Percentiles rank a stretch among this genome's conserved stretches.
Evolutionary conservation across 2,888 invertebrate genomes (phyloP).

Genomic region (Callinectes sapidus): DNA sequence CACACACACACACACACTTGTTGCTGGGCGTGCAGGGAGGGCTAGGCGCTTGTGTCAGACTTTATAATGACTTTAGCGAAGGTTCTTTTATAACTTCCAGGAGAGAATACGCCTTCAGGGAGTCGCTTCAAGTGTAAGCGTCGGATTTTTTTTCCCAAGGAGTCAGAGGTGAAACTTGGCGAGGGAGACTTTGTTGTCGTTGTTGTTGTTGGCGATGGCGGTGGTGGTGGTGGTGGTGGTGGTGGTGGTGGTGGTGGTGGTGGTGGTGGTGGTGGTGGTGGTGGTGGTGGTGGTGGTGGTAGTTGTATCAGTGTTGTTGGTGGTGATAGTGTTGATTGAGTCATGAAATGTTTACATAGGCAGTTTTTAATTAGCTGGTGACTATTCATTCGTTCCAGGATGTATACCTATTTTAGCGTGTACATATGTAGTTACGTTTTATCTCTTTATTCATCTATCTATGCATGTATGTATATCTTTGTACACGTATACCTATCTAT

Average conservation of each 20-base stretch:
- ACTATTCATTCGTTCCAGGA: too few relatives aligned
- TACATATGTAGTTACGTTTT: too few relatives aligned
- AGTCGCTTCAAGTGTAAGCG: neutral
- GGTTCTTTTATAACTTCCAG: conserved; percentile 30
- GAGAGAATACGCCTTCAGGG: neutral
- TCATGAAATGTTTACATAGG: too few relatives aligned
- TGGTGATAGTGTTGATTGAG: too few relatives aligned
- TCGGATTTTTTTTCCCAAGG: neutral
- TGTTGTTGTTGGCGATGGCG: neutral
- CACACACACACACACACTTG: conserved; percentile 12
- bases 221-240: neutral
- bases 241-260: neutral
- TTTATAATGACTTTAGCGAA: conserved; percentile 27
- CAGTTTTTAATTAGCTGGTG: too few relatives aligned
- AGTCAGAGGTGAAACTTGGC: neutral
- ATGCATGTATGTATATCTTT: neutral
- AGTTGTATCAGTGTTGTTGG: too few relatives aligned
- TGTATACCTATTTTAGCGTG: too few relatives aligned
- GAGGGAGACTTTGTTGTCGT: neutral
- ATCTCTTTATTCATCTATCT: neutral
- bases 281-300: neutral
- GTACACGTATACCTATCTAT: neutral
- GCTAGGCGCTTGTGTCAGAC: neutral
- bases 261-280: neutral
- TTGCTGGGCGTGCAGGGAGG: neutral